Conservation (phyloP, 2,888 invertebrate genomes). For the Lapara coniferarum region DNA sequence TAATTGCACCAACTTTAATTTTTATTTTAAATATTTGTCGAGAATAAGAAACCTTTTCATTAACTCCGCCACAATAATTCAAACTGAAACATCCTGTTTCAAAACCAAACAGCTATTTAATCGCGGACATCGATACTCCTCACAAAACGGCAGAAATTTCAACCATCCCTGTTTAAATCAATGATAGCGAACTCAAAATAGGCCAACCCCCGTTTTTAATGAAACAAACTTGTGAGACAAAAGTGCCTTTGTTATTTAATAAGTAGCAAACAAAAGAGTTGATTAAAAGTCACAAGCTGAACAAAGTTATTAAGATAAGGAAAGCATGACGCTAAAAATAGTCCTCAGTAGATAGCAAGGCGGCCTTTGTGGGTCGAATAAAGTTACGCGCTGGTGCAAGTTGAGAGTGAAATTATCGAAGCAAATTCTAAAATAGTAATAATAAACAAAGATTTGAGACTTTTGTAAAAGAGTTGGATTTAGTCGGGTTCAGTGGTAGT, state of each 20-base stretch:
- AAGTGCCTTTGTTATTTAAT: conserved; percentile 30
- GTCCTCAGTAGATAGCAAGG: conserved; percentile 48
- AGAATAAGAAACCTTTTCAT: no score
- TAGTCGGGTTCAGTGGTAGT: no score
- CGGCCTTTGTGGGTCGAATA: conserved; percentile 54
- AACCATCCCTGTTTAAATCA: not conserved
- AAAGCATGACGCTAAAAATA: conserved; percentile 55
- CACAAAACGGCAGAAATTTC: not conserved
- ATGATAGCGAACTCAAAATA: not conserved
- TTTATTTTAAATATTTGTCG: no score
- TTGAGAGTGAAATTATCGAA: conserved; percentile 25
- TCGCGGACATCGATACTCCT: not conserved
- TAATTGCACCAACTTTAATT: no score
- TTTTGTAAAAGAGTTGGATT: no score
- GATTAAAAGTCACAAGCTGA: conserved; percentile 58
- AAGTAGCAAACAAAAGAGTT: conserved; percentile 45
- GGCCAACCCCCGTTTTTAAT: conserved; percentile 2
- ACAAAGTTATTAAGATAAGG: conserved; percentile 61
- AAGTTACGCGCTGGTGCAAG: conserved; percentile 47
- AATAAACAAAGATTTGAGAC: not conserved
- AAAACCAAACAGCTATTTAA: not conserved
- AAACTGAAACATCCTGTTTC: no score
- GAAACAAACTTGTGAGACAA: conserved; percentile 24
- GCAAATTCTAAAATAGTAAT: not conserved
- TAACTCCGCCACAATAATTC: no score